These are phyloP conservation scores for Stomorhina lunata DNA, from an alignment of 2,888 invertebrate species.

Conservation along the genomic window DNA sequence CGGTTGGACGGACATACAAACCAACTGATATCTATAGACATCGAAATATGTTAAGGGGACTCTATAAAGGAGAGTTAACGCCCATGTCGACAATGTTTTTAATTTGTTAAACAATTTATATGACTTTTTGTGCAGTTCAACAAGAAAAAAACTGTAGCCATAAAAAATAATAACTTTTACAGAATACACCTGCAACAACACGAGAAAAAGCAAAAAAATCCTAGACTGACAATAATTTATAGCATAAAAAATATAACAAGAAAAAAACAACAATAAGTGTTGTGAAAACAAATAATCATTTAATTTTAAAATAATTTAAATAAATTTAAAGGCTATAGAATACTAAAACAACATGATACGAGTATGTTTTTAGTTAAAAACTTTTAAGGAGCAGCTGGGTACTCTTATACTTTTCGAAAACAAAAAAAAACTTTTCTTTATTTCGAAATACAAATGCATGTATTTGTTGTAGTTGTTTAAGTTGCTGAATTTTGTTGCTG, in stretches of 20 bases:
- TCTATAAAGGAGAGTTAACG: slow-evolving; percentile 51
- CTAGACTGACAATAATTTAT: slow-evolving; percentile 26
- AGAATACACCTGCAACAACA: slow-evolving; percentile 24
- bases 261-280: not conserved
- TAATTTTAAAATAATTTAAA: slow-evolving; percentile 3
- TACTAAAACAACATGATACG: not conserved
- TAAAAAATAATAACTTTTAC: not conserved
- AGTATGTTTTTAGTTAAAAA: not conserved
- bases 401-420: not conserved
- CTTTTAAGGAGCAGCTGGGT: slow-evolving; percentile 24
- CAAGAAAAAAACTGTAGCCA: not conserved
- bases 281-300: not conserved
- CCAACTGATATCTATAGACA: not conserved
- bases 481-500: too few species aligned
- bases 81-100: slow-evolving; percentile 62
- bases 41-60: slow-evolving; percentile 6
- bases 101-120: slow-evolving; percentile 61
- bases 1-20: not conserved
- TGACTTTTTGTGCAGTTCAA: not conserved
- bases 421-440: not conserved
- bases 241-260: not conserved
- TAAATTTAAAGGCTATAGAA: not conserved
- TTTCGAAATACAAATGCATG: too few species aligned
- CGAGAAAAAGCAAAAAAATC: too few species aligned
- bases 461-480: slow-evolving; percentile 12